These are phyloP conservation scores for Phanerotoma sp. DNA, from an alignment of 2,888 invertebrate genomes.

Conservation along the genomic window DNA sequence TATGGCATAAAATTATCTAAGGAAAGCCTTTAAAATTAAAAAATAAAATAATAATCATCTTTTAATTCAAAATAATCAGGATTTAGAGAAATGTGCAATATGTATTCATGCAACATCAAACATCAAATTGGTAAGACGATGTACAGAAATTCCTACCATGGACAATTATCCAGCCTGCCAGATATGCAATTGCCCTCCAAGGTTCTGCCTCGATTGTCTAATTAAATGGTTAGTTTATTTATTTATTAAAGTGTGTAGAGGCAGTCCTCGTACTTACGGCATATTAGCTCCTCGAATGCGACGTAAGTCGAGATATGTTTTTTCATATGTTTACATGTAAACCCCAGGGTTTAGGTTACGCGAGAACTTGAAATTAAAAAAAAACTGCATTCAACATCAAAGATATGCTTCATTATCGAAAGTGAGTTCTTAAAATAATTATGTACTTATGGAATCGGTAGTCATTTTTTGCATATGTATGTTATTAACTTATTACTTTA, in stretches of 20 bases:
- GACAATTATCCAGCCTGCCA: conserved; percentile 57
- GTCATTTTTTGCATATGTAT: no score
- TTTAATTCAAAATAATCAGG: conserved; percentile 63
- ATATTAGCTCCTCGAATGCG: no score
- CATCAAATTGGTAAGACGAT: conserved; percentile 75
- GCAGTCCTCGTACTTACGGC: no score
- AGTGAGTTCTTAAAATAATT: no score
- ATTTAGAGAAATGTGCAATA: conserved; percentile 81
- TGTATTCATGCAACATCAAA: conserved; percentile 81
- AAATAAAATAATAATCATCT: not conserved
- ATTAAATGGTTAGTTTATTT: conserved; percentile 68
- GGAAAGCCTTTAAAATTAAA: not conserved
- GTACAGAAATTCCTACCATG: conserved; percentile 59
- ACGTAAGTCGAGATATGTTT: no score
- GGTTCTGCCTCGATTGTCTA: conserved; percentile 88
- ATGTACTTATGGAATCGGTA: no score
- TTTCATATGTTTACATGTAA: no score
- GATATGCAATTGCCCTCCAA: conserved; percentile 75
- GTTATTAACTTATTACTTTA: no score
- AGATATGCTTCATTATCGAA: no score
- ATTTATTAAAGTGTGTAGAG: not conserved
- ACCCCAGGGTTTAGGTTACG: no score
- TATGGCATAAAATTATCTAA: not conserved
- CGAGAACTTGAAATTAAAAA: no score
- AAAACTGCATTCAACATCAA: no score